Percentiles rank a stretch among this genome's conserved stretches.
These are phyloP conservation scores for Drosophila trapezifrons DNA, from an alignment of 1,140 invertebrate genomes.

Conservation along the genomic window DNA sequence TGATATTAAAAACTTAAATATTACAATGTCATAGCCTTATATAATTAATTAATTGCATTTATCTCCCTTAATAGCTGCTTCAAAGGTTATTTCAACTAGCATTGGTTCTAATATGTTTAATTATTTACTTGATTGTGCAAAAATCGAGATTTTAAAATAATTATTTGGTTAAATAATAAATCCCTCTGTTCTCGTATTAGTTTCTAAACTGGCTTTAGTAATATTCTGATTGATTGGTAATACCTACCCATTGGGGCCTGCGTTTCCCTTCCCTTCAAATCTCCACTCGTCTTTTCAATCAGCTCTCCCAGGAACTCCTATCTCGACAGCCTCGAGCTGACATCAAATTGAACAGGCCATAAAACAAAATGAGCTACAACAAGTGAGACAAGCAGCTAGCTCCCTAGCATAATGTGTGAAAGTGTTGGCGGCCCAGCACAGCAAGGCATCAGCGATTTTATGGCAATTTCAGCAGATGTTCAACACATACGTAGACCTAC, in stretches of 20 bases:
- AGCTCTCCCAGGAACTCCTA: slow-evolving; percentile 11
- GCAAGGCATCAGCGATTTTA: slow-evolving; percentile 39
- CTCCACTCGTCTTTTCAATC: slow-evolving; percentile 17
- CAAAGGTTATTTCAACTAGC: no score
- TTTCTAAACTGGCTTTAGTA: background rate
- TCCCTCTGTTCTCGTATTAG: no score
- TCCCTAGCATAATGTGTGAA: slow-evolving; percentile 56
- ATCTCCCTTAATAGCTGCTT: background rate
- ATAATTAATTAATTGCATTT: background rate
- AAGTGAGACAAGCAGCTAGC: slow-evolving; percentile 10
- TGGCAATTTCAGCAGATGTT: slow-evolving; percentile 60
- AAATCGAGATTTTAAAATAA: no score
- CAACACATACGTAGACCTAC: slow-evolving; percentile 21
- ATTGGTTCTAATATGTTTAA: no score
- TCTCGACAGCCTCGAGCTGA: slow-evolving; percentile 22
- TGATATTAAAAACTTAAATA: no score
- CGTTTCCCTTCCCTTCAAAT: background rate
- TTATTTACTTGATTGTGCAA: no score
- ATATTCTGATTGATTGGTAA: slow-evolving; percentile 9
- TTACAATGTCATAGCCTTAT: background rate
- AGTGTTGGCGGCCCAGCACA: slow-evolving; percentile 48
- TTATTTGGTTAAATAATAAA: no score
- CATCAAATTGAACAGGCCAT: slow-evolving; percentile 54
- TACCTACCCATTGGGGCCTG: background rate
- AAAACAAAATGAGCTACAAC: slow-evolving; percentile 58